phyloP scores from a whole-genome alignment of 1,140 invertebrate genomes.

The Neuroterus valhalla region DNA sequence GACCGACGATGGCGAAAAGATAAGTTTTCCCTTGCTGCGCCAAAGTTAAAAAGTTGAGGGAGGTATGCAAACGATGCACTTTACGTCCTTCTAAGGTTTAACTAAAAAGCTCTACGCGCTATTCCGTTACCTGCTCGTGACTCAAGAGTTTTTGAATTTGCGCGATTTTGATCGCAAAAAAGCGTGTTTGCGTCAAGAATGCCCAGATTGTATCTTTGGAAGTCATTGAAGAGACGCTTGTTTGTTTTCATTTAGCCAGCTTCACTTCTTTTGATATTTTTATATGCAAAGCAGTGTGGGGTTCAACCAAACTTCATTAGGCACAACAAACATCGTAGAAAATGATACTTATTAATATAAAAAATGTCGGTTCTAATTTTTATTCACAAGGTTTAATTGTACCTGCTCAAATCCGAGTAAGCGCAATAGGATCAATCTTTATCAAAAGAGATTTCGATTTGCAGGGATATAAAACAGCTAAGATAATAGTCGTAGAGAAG shows the following conservation, averaged over 20 bases:
- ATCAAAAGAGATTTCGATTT: too few species aligned
- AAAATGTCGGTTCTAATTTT: too few species aligned
- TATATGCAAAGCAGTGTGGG: too few species aligned
- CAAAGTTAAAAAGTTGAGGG: constrained; percentile 63
- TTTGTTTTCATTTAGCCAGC: constrained; percentile 24
- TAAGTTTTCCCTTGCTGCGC: constrained; percentile 53
- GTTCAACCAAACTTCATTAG: too few species aligned
- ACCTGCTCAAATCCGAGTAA: too few species aligned
- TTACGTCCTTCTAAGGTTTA: constrained; percentile 29
- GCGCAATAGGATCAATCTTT: too few species aligned
- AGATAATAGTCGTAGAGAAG: background rate
- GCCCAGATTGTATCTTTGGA: constrained; percentile 1
- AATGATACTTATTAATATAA: too few species aligned
- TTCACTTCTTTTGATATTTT: background rate
- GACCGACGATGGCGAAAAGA: constrained; percentile 60
- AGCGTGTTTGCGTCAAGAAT: constrained; percentile 23
- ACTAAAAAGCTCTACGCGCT: constrained; percentile 26
- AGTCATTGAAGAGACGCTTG: constrained; percentile 2
- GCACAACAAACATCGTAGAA: too few species aligned
- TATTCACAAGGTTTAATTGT: too few species aligned
- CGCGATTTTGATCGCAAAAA: constrained; percentile 40
- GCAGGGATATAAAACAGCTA: too few species aligned
- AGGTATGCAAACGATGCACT: constrained; percentile 44
- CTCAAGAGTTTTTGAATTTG: constrained; percentile 34
- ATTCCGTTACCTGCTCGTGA: constrained; percentile 40